A percentile compares a stretch with the other conserved stretches of the same genome.
These are phyloP conservation scores for Hybognathus amarus DNA, from an alignment of 2,797 vertebrate genomes.

Conservation along the genomic window DNA sequence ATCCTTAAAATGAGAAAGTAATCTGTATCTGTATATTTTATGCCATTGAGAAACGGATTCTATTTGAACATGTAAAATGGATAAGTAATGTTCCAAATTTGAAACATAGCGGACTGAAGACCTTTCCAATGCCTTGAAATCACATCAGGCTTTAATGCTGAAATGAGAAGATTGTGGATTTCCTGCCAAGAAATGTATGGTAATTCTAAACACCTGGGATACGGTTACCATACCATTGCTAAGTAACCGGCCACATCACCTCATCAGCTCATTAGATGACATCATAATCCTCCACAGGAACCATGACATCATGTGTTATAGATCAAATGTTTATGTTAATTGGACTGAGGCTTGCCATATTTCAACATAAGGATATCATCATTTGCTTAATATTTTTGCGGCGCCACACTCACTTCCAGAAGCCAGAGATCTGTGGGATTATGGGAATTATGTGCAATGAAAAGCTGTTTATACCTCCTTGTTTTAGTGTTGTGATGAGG, in stretches of 20 bases:
- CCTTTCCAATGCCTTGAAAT: conserved; percentile 17
- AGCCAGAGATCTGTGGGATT: not conserved
- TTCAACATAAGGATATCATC: not conserved
- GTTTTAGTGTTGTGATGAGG: conserved; percentile 1
- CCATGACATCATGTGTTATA: conserved; percentile 39
- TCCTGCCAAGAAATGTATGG: conserved; percentile 19
- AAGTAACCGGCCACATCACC: conserved; percentile 30
- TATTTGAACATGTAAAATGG: not conserved
- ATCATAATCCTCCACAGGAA: conserved; percentile 25
- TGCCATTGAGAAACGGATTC: not conserved
- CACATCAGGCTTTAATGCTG: conserved; percentile 11
- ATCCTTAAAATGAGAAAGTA: not conserved
- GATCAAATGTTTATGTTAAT: conserved; percentile 9
- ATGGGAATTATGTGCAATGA: conserved; percentile 27
- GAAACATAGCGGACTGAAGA: not conserved
- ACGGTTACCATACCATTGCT: conserved; percentile 18
- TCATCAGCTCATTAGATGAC: conserved; percentile 28
- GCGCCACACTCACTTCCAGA: conserved; percentile 1
- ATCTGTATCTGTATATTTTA: not conserved
- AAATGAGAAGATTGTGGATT: conserved; percentile 16
- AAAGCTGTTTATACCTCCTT: conserved; percentile 15
- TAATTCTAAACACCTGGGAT: conserved; percentile 23
- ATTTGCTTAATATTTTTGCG: conserved; percentile 15
- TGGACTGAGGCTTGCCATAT: not conserved
- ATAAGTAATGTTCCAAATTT: not conserved